A percentile compares a stretch with the other conserved stretches of the same genome.
phyloP scores from a whole-genome alignment of 2,888 invertebrate species.

The Dioctria linearis region DNA sequence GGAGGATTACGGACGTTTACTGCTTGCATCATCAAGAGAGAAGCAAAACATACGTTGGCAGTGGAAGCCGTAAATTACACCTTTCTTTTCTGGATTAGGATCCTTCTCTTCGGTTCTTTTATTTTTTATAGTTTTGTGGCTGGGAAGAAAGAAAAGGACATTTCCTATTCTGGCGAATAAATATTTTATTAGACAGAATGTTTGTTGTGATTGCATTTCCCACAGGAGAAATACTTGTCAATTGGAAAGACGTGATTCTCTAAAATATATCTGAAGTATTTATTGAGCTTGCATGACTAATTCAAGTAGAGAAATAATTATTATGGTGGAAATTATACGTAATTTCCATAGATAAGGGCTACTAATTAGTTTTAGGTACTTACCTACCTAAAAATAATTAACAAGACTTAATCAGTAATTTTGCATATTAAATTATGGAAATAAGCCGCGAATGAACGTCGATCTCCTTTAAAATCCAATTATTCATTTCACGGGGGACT shows the following conservation, averaged over 20 bases:
- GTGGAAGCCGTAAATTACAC: slow-evolving; percentile 44
- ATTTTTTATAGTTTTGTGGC: slow-evolving; percentile 3
- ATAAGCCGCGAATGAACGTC: not conserved
- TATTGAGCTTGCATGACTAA: slow-evolving; percentile 12
- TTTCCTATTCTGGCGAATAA: slow-evolving; percentile 52
- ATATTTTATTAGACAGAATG: slow-evolving; percentile 57
- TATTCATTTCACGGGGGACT: not conserved
- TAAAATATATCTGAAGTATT: slow-evolving; percentile 11
- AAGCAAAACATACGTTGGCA: slow-evolving; percentile 4
- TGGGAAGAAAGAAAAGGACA: not conserved
- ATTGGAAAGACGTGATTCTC: slow-evolving; percentile 54
- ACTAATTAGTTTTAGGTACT: no score
- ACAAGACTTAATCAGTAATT: no score
- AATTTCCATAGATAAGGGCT: no score
- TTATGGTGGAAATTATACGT: no score
- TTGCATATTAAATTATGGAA: no score
- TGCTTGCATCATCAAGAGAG: not conserved
- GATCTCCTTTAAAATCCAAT: not conserved
- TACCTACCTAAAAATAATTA: no score
- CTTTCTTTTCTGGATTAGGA: slow-evolving; percentile 6
- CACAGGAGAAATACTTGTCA: slow-evolving; percentile 50
- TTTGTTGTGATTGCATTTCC: slow-evolving; percentile 55
- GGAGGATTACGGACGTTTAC: slow-evolving; percentile 23
- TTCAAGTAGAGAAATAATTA: no score
- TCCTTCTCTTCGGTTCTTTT: slow-evolving; percentile 2